Conservation (phyloP, 2,888 invertebrate genomes). For the Belgica antarctica region DNA sequence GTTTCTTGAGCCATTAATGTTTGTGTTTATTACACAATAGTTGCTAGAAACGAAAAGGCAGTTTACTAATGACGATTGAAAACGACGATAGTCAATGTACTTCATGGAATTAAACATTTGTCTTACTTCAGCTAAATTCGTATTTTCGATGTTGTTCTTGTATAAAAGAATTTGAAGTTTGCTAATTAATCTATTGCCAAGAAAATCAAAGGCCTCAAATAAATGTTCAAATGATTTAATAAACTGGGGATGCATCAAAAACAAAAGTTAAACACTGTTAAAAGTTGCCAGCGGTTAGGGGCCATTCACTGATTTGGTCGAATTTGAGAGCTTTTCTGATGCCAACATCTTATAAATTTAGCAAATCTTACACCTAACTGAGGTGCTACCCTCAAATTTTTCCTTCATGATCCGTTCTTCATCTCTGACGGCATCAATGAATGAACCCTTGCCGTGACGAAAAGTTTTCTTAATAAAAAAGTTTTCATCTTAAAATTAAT, state of each 20-base stretch:
- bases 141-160: slow-evolving; percentile 9
- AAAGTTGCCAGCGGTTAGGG: too few relatives aligned
- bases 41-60: slow-evolving; percentile 1
- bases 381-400: not conserved
- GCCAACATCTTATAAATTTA: too few relatives aligned
- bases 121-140: slow-evolving; percentile 7
- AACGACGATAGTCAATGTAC: too few relatives aligned
- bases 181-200: not conserved
- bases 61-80: not conserved
- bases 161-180: not conserved
- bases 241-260: not conserved
- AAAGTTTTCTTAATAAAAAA: not conserved
- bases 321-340: too few relatives aligned
- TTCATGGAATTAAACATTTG: not conserved
- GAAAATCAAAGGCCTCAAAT: slow-evolving; percentile 1
- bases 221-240: not conserved
- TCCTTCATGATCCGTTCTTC: not conserved
- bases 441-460: not conserved
- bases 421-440: not conserved
- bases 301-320: too few relatives aligned
- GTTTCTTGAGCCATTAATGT: too few relatives aligned
- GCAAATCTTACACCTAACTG: too few relatives aligned
- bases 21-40: not conserved
- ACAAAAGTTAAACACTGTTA: too few relatives aligned
- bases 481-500: slow-evolving; percentile 11